A percentile compares a stretch with the other conserved stretches of the same genome.
phyloP scores from a whole-genome alignment of 2,113 vertebrate species.

The Azemiops feae region DNA sequence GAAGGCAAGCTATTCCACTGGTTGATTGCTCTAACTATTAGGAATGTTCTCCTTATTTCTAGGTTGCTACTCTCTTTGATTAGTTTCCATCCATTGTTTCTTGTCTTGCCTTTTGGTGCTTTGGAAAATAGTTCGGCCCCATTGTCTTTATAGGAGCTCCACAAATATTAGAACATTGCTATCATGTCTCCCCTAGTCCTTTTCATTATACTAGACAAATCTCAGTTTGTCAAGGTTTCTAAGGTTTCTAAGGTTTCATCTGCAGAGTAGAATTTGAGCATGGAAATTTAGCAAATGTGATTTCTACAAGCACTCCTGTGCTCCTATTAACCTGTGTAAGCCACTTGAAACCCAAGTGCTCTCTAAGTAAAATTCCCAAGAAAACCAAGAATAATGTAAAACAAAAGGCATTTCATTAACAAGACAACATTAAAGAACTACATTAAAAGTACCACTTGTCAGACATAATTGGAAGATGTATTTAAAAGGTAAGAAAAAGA shows the following conservation, averaged over 20 bases:
- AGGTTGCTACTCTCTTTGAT: not conserved
- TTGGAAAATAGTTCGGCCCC: not conserved
- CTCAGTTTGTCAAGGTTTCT: not conserved
- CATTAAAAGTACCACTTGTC: not conserved
- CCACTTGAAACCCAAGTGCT: not conserved
- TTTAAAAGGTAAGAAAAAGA: not conserved
- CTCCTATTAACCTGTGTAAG: not conserved
- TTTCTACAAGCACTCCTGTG: not conserved
- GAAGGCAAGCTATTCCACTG: not conserved
- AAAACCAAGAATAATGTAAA: not conserved
- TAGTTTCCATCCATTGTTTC: not conserved
- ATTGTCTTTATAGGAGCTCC: not conserved
- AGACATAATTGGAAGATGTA: not conserved
- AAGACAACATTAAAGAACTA: not conserved
- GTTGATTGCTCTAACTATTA: not conserved
- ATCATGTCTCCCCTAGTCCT: not conserved
- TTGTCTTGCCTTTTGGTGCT: not conserved
- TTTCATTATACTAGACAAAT: not conserved
- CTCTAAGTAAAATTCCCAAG: not conserved
- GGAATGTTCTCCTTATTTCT: not conserved
- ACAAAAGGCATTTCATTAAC: not conserved
- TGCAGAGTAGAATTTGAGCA: not conserved
- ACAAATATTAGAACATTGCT: not conserved
- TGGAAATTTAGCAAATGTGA: not conserved
- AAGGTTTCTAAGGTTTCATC: not conserved